Conservation (phyloP, 2,888 invertebrate species). For the Xanthostigma xanthostigma region DNA sequence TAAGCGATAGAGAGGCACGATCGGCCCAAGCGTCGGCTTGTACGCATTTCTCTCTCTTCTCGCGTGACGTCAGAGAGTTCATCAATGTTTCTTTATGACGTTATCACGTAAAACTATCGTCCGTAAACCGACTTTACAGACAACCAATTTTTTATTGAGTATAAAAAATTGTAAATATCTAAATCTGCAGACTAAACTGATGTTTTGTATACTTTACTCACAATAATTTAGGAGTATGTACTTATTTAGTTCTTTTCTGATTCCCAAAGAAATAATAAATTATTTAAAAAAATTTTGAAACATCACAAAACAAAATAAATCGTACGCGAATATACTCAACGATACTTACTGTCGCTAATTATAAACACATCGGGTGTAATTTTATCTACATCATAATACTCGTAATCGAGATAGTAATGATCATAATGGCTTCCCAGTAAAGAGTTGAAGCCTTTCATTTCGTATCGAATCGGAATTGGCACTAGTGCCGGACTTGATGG, state of each 20-base stretch:
- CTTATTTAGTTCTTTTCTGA: not conserved
- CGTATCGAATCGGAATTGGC: conserved; percentile 67
- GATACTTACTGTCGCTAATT: conserved; percentile 40
- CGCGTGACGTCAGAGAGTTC: no score
- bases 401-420: conserved; percentile 80
- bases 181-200: no score
- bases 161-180: no score
- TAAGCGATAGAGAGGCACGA: no score
- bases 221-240: no score
- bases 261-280: conserved; percentile 1
- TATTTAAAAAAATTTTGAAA: not conserved
- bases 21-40: no score
- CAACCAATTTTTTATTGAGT: no score
- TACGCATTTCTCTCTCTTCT: no score
- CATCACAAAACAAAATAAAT: not conserved
- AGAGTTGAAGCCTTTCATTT: conserved; percentile 87
- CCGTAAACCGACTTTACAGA: no score
- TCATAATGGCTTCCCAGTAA: conserved; percentile 92
- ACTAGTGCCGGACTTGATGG: conserved; percentile 30
- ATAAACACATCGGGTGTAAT: conserved; percentile 56
- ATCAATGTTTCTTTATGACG: no score
- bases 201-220: no score
- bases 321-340: not conserved
- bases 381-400: conserved; percentile 45
- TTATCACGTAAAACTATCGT: no score